Evolutionary conservation across 2,797 vertebrate species (phyloP).

Genomic region (Propithecus perrieri): DNA sequence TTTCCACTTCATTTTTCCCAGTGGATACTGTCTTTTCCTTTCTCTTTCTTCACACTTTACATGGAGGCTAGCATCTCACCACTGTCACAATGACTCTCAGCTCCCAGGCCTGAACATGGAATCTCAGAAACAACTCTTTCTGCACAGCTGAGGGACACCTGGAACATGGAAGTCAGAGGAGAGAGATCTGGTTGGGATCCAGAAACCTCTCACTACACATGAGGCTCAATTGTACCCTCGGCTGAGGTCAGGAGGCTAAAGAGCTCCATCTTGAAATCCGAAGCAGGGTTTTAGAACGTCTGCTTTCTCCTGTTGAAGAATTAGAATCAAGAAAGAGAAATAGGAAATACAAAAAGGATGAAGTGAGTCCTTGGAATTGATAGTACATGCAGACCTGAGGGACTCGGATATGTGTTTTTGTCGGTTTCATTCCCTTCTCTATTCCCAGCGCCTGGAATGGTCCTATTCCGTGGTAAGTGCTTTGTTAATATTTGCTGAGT

Average conservation of each 20-base stretch:
- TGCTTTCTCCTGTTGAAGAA: neutral
- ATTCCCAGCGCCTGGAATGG: neutral
- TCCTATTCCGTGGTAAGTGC: neutral
- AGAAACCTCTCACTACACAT: neutral
- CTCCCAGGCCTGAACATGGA: neutral
- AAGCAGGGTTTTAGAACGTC: neutral
- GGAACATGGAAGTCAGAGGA: neutral
- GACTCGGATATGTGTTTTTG: neutral
- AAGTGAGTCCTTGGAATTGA: neutral
- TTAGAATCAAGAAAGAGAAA: neutral
- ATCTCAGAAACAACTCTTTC: neutral
- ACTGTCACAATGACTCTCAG: neutral
- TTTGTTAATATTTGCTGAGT: constrained; percentile 9
- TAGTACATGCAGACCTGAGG: neutral
- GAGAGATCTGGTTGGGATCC: neutral
- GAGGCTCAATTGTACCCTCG: neutral
- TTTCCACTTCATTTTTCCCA: constrained; percentile 36
- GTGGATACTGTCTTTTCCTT: neutral
- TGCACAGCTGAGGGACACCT: neutral
- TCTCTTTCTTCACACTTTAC: neutral
- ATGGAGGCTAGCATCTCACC: neutral
- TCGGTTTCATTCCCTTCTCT: neutral
- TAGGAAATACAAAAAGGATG: neutral
- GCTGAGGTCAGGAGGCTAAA: neutral
- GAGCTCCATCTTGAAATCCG: neutral